phyloP scores from a whole-genome alignment of 2,888 invertebrate species.

The Zaprionus obscuricornis region DNA sequence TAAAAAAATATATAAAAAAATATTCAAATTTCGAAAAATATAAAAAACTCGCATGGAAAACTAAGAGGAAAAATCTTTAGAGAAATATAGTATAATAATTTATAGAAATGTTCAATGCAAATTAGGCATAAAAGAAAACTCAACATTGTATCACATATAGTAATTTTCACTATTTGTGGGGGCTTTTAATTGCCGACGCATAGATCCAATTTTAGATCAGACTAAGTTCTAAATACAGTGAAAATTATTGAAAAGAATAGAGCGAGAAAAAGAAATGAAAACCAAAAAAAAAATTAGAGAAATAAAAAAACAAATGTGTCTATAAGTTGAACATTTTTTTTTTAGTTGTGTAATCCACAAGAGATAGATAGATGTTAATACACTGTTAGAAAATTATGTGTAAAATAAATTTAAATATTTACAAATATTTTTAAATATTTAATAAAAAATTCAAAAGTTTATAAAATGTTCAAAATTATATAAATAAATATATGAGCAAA shows the following conservation, averaged over 20 bases:
- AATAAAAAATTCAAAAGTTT: no score
- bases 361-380: no score
- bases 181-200: constrained; percentile 57
- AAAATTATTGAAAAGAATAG: constrained; percentile 47
- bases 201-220: constrained; percentile 60
- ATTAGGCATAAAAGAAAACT: constrained; percentile 27
- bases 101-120: constrained; percentile 27
- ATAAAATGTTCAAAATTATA: no score
- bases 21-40: neutral
- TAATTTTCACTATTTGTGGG: constrained; percentile 25
- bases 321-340: no score
- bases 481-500: no score
- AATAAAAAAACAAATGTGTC: no score
- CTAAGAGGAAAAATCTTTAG: neutral
- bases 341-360: no score
- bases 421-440: no score
- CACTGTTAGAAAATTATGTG: no score
- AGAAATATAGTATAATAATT: neutral
- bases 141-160: no score
- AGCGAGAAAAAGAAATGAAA: constrained; percentile 22
- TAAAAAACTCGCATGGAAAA: neutral
- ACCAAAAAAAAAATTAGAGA: constrained; percentile 45
- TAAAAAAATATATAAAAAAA: no score
- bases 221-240: constrained; percentile 13
- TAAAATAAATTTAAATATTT: no score